Evolutionary conservation across 2,797 vertebrate species (phyloP).

Genomic region (Carapus acus): DNA sequence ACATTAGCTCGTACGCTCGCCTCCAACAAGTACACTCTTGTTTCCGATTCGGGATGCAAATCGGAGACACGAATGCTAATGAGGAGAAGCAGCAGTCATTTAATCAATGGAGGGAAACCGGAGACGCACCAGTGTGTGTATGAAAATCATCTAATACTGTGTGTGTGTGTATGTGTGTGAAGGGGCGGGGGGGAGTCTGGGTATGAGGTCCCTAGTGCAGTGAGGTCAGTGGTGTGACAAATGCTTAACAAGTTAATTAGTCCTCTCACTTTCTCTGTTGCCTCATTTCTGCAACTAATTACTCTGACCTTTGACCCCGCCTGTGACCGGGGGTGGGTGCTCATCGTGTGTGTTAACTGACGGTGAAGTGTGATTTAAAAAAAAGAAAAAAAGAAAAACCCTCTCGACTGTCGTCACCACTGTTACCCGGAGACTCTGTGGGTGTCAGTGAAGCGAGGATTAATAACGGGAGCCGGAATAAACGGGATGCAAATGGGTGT

Average conservation of each 20-base stretch:
- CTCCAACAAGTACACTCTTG: conserved; percentile 33
- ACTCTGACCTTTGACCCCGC: conserved; percentile 1
- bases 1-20: conserved; percentile 41
- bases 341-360: conserved; percentile 16
- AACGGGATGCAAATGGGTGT: not conserved
- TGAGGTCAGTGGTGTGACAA: conserved; percentile 27
- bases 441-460: not conserved
- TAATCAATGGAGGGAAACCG: conserved; percentile 14
- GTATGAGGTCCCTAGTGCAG: conserved; percentile 2
- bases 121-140: conserved; percentile 5
- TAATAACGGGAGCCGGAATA: not conserved
- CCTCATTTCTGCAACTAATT: conserved; percentile 5
- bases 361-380: conserved; percentile 17
- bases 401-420: no score
- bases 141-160: no score
- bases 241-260: conserved; percentile 11
- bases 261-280: conserved; percentile 1
- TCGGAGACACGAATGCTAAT: conserved; percentile 30
- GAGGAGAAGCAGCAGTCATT: conserved; percentile 31
- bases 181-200: no score
- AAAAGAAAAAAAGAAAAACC: no score
- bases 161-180: no score
- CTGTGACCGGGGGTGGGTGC: conserved; percentile 15
- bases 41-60: conserved; percentile 22
- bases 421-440: no score